These are phyloP conservation scores for Eretmocerus hayati DNA, from an alignment of 2,888 invertebrate genomes.

Conservation along the genomic window DNA sequence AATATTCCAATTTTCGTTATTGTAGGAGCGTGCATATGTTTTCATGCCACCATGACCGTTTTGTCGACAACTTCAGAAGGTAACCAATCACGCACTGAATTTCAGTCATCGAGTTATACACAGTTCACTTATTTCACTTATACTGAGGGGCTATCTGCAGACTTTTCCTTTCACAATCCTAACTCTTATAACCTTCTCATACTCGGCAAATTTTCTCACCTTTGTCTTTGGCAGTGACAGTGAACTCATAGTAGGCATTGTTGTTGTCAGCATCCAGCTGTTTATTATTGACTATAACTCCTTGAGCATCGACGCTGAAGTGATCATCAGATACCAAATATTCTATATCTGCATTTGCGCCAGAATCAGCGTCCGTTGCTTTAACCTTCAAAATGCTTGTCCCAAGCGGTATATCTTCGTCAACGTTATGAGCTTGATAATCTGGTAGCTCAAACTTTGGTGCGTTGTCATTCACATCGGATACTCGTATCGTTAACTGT, in stretches of 20 bases:
- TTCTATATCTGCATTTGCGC: slow-evolving; percentile 90
- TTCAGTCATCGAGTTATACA: too few relatives aligned
- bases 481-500: slow-evolving; percentile 85
- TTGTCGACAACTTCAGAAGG: too few relatives aligned
- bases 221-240: slow-evolving; percentile 89
- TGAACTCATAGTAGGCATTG: slow-evolving; percentile 92
- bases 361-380: slow-evolving; percentile 92
- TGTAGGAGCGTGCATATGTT: too few relatives aligned
- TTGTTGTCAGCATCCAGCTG: slow-evolving; percentile 94
- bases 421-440: slow-evolving; percentile 93
- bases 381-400: slow-evolving; percentile 90
- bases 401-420: slow-evolving; percentile 88
- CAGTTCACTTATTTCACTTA: too few relatives aligned
- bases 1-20: too few relatives aligned
- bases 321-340: slow-evolving; percentile 89
- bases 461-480: slow-evolving; percentile 95
- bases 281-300: slow-evolving; percentile 87
- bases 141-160: too few relatives aligned
- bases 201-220: too few relatives aligned
- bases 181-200: too few relatives aligned
- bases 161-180: too few relatives aligned
- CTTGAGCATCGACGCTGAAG: slow-evolving; percentile 88
- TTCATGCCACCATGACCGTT: too few relatives aligned
- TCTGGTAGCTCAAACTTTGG: slow-evolving; percentile 94
- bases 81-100: too few relatives aligned